Evolutionary conservation across 2,113 vertebrate species (phyloP).

Genomic region (Orientallactaga bullata): DNA sequence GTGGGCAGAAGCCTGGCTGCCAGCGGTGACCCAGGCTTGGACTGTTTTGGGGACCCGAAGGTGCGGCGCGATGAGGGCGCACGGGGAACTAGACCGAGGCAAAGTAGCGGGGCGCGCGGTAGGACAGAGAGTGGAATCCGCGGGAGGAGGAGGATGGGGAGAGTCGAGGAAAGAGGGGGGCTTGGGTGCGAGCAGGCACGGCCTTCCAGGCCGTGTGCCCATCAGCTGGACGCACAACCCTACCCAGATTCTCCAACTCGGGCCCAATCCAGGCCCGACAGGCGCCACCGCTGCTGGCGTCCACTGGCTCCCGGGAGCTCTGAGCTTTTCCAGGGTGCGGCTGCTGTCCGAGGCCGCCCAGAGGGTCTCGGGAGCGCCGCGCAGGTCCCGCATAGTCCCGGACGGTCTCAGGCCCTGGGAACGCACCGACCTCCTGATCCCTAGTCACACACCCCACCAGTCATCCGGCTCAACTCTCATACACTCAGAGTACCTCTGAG

Average conservation of each 20-base stretch:
- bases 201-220: background rate
- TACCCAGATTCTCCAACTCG: background rate
- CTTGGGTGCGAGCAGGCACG: background rate
- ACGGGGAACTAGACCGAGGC: background rate
- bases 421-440: background rate
- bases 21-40: background rate
- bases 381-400: accelerated
- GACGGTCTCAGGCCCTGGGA: accelerated
- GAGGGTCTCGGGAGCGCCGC: no score
- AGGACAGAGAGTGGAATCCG: no score
- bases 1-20: accelerated
- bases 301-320: background rate
- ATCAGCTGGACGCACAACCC: background rate
- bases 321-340: background rate
- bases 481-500: no score
- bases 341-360: background rate
- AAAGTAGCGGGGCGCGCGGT: background rate
- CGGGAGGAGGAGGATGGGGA: background rate
- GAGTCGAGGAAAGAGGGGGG: no score
- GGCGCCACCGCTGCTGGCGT: background rate
- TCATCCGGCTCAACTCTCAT: background rate
- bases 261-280: background rate
- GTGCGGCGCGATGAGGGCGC: background rate
- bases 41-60: background rate
- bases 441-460: background rate